Percentiles rank a stretch among this genome's conserved stretches.
These are phyloP conservation scores for Leucophenga maculata DNA, from an alignment of 2,888 invertebrate genomes.

Conservation along the genomic window DNA sequence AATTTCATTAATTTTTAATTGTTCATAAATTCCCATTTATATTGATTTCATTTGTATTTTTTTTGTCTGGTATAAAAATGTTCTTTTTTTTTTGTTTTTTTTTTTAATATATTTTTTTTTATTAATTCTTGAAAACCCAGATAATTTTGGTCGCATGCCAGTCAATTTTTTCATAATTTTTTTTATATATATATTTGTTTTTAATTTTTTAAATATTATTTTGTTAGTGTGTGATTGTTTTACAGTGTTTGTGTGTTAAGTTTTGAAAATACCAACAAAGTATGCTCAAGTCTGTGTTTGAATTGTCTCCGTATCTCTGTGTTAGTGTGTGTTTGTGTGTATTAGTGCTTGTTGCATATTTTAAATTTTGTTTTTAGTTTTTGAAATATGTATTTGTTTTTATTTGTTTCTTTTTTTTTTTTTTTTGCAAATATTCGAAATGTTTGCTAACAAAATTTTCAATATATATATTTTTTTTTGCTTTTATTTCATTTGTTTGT, in stretches of 20 bases:
- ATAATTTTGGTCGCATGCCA: constrained; percentile 72
- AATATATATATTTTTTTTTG: constrained; percentile 48
- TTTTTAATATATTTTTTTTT: constrained; percentile 44
- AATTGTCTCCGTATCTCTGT: constrained; percentile 25
- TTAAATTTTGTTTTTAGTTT: constrained; percentile 13
- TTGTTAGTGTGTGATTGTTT: constrained; percentile 7
- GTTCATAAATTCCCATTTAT: constrained; percentile 68
- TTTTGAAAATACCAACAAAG: constrained; percentile 18
- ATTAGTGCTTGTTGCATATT: constrained; percentile 15
- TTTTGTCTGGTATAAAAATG: constrained; percentile 53
- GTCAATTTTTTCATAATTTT: constrained; percentile 60
- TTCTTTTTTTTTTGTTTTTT: constrained; percentile 39
- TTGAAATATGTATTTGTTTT: constrained; percentile 43
- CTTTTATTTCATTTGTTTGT: constrained; percentile 36
- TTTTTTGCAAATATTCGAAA: constrained; percentile 46
- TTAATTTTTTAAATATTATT: not conserved
- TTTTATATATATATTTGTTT: not conserved
- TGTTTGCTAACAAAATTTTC: constrained; percentile 28
- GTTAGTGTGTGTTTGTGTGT: constrained; percentile 41
- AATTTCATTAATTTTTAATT: constrained; percentile 45
- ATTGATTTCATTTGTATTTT: constrained; percentile 45
- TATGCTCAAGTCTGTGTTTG: constrained; percentile 54
- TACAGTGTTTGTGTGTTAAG: not conserved
- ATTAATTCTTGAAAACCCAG: constrained; percentile 71
- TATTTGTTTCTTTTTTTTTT: constrained; percentile 52